These are phyloP conservation scores for Trachelus troglodyta DNA, from an alignment of 2,888 invertebrate species.

Conservation along the genomic window DNA sequence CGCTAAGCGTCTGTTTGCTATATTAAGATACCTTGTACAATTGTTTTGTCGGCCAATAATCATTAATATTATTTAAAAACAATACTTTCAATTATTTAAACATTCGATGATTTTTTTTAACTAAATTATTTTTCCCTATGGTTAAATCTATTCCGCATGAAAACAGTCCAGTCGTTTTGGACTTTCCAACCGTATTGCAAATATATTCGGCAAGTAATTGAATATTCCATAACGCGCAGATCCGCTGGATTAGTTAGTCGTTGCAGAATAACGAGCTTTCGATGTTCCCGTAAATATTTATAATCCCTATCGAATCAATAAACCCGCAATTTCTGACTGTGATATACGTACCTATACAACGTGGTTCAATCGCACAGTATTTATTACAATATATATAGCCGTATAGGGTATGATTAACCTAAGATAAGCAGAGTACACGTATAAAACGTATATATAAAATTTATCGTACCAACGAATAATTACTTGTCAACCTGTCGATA, in stretches of 20 bases:
- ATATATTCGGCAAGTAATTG: conserved; percentile 8
- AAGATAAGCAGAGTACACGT: neutral
- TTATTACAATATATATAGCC: neutral
- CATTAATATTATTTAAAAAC: too few species aligned
- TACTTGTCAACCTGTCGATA: neutral
- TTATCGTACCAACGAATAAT: neutral
- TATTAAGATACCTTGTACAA: neutral
- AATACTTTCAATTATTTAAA: too few species aligned
- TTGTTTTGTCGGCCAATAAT: neutral
- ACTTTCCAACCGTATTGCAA: neutral
- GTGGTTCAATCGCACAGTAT: neutral
- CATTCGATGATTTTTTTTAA: neutral
- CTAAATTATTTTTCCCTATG: neutral
- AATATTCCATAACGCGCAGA: conserved; percentile 5
- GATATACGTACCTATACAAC: neutral
- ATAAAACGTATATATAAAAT: neutral
- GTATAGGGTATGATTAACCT: neutral
- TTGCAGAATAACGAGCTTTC: conserved; percentile 3
- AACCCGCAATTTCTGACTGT: neutral
- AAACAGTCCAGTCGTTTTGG: neutral
- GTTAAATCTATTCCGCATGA: neutral
- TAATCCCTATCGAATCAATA: neutral
- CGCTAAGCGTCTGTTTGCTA: neutral
- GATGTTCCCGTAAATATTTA: conserved; percentile 5
- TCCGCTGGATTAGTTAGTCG: neutral